Conservation (phyloP, 2,797 vertebrate genomes). For the Manis pentadactyla region DNA sequence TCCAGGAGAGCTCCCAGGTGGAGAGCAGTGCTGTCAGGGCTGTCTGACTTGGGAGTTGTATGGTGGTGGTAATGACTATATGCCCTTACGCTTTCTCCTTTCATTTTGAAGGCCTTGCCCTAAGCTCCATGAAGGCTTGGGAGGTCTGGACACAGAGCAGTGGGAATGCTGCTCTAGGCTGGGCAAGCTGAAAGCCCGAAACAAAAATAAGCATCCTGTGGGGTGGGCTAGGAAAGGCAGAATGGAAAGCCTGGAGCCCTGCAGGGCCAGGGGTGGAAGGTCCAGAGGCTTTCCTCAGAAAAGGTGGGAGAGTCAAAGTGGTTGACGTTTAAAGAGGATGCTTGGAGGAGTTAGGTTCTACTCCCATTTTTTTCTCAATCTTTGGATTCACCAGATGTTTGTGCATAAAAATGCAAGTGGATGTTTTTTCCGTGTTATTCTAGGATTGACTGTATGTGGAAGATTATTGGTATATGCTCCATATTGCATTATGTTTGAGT, state of each 20-base stretch:
- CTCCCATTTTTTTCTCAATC: constrained; percentile 10
- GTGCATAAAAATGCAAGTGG: constrained; percentile 43
- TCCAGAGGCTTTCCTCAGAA: not conserved
- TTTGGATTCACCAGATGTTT: constrained; percentile 32
- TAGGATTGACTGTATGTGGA: constrained; percentile 55
- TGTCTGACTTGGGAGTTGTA: not conserved
- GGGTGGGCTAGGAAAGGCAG: not conserved
- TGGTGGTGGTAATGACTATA: not conserved
- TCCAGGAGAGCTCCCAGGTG: not conserved
- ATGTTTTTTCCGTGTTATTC: constrained; percentile 33
- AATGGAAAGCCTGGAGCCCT: not conserved
- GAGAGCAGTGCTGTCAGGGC: not conserved
- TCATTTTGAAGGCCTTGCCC: not conserved
- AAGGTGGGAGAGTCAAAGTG: not conserved
- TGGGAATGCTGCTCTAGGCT: not conserved
- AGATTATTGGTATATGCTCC: not conserved
- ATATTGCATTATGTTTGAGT: constrained; percentile 56
- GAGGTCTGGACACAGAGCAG: not conserved
- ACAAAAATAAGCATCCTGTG: not conserved
- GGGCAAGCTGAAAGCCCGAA: not conserved
- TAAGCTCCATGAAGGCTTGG: not conserved
- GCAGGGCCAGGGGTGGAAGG: not conserved
- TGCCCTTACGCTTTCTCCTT: not conserved
- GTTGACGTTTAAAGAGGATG: constrained; percentile 9
- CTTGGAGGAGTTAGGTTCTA: not conserved